Evolutionary conservation across 1,140 invertebrate genomes (phyloP), one percentile per base, ranked within the genome.

Genomic region (Battus philenor): DNA sequence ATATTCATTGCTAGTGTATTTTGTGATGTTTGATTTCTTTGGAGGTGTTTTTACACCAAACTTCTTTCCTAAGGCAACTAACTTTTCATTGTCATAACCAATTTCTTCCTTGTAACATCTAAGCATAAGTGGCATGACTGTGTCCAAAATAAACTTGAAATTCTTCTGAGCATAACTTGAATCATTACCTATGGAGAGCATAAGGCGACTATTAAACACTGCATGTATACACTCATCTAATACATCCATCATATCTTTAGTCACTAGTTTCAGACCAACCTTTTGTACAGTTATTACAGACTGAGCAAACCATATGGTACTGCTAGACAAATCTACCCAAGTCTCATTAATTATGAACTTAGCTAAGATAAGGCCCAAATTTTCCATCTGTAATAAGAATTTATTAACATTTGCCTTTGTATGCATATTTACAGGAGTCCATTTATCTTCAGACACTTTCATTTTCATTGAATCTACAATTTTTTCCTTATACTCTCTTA

Each of bases 1-100:
- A 73, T 87, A 87, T 69, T 87, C 86, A 60, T 81, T 85, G 55
- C 84, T 86, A 12, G 86, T 86, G 52, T 87, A 87, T 70, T 87
- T 87, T 64, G 86, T 85, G 63, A 87, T 82, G 70, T 86, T 84
- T 3, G 79, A 73, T 52, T 80, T 77, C 57, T 79, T 86, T 61
- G 82, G 79, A 52, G 73, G 59, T 32, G 63, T 48, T 51, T 66
- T 77, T 3, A 86, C 78, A 54, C 86, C 86, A 60, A 65, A 85
- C 50, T 87, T 84, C 55, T 83, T 80, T 29, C 75, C 86, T 47
- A 87, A 59, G n/a, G 54, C 55, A 29, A 78, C 52, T 29, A 87
- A 59, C 48, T 86, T 86, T 44, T 86, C 83, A 64, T 87, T 87
- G 9, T 87, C 84, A 58, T 86, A 87, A 16, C 81, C 78, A 43